Conservation (phyloP, 64 coral and sea anemone genomes). For the Acropora yongei region DNA sequence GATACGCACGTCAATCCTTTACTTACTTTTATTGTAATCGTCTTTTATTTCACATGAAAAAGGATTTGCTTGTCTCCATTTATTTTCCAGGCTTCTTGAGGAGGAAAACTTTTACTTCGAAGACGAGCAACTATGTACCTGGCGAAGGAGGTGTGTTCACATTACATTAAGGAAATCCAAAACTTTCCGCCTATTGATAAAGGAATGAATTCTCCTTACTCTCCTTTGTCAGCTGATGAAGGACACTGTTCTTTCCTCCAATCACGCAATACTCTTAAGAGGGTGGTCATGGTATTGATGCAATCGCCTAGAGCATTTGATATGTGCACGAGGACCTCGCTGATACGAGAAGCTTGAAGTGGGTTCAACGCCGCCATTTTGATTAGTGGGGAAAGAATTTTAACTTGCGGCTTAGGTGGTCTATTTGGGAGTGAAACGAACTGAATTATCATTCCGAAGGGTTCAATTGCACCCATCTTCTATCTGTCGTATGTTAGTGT, state of each 20-base stretch:
- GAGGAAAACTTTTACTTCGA: neutral
- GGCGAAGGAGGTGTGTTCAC: slow-evolving; percentile 33
- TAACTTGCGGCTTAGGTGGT: slow-evolving; percentile 62
- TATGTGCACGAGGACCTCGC: slow-evolving; percentile 90
- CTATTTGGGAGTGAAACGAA: slow-evolving; percentile 20
- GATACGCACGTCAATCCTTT: neutral
- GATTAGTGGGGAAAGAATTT: slow-evolving; percentile 75
- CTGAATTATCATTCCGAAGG: slow-evolving; percentile 66
- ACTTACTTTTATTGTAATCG: neutral
- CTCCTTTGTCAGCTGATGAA: slow-evolving; percentile 69
- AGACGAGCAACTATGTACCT: neutral
- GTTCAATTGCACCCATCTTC: slow-evolving; percentile 69
- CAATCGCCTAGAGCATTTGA: slow-evolving; percentile 79
- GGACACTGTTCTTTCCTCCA: slow-evolving; percentile 70
- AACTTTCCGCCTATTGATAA: neutral
- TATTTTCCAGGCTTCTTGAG: neutral
- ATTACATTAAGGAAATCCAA: slow-evolving; percentile 23
- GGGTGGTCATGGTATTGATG: slow-evolving; percentile 82
- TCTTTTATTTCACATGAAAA: neutral
- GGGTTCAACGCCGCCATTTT: slow-evolving; percentile 96
- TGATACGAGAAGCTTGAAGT: slow-evolving; percentile 90
- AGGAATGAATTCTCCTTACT: slow-evolving; percentile 55
- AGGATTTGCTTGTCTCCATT: neutral
- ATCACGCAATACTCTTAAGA: slow-evolving; percentile 64
- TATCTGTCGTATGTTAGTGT: slow-evolving; percentile 1